These are phyloP conservation scores for Buphagus erythrorhynchus DNA, from an alignment of 2,797 vertebrate genomes.

Conservation along the genomic window DNA sequence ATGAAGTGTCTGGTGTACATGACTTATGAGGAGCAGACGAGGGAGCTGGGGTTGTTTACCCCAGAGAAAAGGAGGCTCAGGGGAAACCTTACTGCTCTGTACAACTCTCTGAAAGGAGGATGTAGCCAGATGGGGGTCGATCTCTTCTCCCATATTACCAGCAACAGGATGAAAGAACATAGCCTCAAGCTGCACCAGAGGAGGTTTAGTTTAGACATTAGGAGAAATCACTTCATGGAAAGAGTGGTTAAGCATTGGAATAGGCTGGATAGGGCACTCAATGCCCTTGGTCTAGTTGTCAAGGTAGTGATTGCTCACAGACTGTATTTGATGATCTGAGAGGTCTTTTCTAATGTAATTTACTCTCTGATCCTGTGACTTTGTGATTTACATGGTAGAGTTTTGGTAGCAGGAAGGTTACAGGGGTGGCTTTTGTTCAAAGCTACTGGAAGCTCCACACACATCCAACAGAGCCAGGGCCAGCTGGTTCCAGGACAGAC, in stretches of 20 bases:
- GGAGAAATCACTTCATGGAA: not conserved
- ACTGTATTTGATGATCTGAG: not conserved
- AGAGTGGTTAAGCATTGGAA: not conserved
- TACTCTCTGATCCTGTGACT: not conserved
- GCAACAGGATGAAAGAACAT: not conserved
- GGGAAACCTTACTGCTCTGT: not conserved
- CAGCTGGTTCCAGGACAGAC: not conserved
- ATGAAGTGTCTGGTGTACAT: rapidly evolving
- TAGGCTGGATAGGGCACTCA: not conserved
- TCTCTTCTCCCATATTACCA: not conserved
- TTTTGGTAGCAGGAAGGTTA: not conserved
- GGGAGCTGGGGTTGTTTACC: not conserved
- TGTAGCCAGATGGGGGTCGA: rapidly evolving
- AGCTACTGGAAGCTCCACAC: not conserved
- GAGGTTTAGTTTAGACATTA: not conserved
- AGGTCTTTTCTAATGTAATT: not conserved
- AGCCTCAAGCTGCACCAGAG: not conserved
- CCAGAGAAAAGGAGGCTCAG: not conserved
- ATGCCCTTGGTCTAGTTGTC: no score
- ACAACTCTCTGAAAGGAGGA: not conserved
- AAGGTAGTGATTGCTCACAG: not conserved
- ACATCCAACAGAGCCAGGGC: not conserved
- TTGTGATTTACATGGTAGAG: not conserved
- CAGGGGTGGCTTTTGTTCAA: rapidly evolving
- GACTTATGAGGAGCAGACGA: rapidly evolving